Evolutionary conservation across 2,797 vertebrate genomes (phyloP).

Genomic region (Protosalanx chinensis): DNA sequence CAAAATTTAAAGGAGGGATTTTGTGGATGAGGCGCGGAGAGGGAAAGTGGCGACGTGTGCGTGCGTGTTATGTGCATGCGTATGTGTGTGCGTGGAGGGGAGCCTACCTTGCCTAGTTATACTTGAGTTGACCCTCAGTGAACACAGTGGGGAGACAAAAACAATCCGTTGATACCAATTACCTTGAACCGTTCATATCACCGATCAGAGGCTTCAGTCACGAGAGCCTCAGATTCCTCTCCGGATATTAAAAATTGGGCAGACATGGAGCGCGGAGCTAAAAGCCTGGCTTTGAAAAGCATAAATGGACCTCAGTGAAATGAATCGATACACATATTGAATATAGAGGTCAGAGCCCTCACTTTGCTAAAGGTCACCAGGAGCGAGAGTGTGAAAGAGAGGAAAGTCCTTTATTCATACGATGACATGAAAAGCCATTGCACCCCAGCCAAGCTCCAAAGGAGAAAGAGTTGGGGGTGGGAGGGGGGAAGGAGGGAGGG

Average conservation of each 20-base stretch:
- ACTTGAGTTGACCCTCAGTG: constrained; percentile 3
- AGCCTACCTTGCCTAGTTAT: not conserved
- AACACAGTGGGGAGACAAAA: constrained; percentile 1
- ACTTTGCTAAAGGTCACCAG: constrained; percentile 35
- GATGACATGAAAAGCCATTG: constrained; percentile 6
- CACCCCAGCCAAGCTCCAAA: not conserved
- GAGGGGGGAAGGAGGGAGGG: not conserved
- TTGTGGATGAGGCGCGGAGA: constrained; percentile 15
- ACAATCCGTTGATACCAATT: not conserved
- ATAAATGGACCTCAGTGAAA: constrained; percentile 20
- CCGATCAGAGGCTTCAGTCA: not conserved
- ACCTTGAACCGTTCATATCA: constrained; percentile 5
- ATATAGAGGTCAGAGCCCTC: constrained; percentile 27
- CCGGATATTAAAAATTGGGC: not conserved
- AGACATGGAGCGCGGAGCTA: not conserved
- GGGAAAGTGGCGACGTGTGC: not conserved
- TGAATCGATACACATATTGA: constrained; percentile 26
- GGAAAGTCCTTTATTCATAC: constrained; percentile 14
- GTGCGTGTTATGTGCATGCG: not conserved
- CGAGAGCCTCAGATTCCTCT: constrained; percentile 12
- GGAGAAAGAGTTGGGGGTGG: not conserved
- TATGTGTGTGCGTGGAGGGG: not conserved
- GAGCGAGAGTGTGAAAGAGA: constrained; percentile 7
- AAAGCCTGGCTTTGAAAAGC: constrained; percentile 17
- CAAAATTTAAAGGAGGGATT: constrained; percentile 36